Evolutionary conservation across 2,888 invertebrate genomes (phyloP), one percentile per base, ranked within the genome.

Genomic region (Cerastis rubricosa): DNA sequence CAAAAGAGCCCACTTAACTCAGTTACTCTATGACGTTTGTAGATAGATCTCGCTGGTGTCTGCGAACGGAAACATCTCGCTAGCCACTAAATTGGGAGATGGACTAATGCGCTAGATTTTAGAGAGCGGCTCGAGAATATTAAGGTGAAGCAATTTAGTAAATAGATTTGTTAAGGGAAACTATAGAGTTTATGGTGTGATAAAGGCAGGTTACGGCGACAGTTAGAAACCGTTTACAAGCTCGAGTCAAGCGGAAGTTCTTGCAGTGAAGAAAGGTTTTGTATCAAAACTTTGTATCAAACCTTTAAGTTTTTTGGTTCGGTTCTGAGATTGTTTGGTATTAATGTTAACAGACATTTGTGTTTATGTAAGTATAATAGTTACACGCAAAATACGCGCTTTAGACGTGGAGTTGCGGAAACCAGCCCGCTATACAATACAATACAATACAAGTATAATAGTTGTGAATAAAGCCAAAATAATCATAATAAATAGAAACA

Each of bases 21-120:
- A 25, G 17, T 61, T 73, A 40, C 7, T 66, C 76, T 84, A 71
- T 80, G 78, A 19, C 71, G 14, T 64, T 72, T 68, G 54, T 54
- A 75, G 43, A 68, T 74, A 73, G 65, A 67, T 68, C 64, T 65
- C 49, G 71, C 12, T 11, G 68, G 65, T 66, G 43, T 43, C 65
- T 43, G 80, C 61, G 65, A 76, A 71, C 77, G 88, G 87, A 84
- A 86, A 77, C 79, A 77, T 76, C 75, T 74, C 71, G 71, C 76
- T 87, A 76, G 83, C 87, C 88, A 77, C 84, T 84, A 87, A 88
- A 89, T 89, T 87, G 87, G 80, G 83, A 84, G 68, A 81, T 81
- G 68, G 54, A 85, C 54, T 74, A 85, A 74, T 81, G 65, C 74
- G 81, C 35, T 43, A 25, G 11, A 69, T 81, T 85, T 85, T 57